Evolutionary conservation across 1,140 invertebrate genomes (phyloP).

Genomic region (Acromyrmex echinatior): DNA sequence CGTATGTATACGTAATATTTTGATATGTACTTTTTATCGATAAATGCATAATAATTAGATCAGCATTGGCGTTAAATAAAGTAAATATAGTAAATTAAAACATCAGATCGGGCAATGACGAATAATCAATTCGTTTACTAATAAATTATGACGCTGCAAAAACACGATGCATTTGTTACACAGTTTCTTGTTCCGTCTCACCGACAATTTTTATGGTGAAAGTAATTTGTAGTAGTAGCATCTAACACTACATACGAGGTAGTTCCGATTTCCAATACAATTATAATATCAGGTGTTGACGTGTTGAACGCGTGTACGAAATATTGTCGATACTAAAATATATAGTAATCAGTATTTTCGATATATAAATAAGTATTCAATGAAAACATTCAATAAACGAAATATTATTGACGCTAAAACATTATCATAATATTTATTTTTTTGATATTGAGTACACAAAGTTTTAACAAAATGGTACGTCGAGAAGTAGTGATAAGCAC

Average conservation of each 20-base stretch:
- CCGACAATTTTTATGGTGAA: conserved; percentile 23
- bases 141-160: conserved; percentile 29
- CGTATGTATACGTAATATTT: not conserved
- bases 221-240: conserved; percentile 30
- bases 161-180: not conserved
- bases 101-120: not conserved
- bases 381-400: too few species aligned
- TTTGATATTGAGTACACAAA: not conserved
- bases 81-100: not conserved
- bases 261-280: conserved; percentile 17
- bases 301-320: not conserved
- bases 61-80: not conserved
- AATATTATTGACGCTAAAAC: not conserved
- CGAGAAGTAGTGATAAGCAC: not conserved
- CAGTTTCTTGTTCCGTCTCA: conserved; percentile 12
- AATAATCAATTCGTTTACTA: conserved; percentile 22
- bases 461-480: not conserved
- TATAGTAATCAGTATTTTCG: too few species aligned
- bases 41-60: not conserved
- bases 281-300: not conserved
- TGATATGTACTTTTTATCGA: not conserved
- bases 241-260: not conserved
- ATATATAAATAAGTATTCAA: too few species aligned
- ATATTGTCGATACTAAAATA: not conserved
- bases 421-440: not conserved